phyloP scores from a whole-genome alignment of 2,113 vertebrate species.

The Baryphthengus martii region DNA sequence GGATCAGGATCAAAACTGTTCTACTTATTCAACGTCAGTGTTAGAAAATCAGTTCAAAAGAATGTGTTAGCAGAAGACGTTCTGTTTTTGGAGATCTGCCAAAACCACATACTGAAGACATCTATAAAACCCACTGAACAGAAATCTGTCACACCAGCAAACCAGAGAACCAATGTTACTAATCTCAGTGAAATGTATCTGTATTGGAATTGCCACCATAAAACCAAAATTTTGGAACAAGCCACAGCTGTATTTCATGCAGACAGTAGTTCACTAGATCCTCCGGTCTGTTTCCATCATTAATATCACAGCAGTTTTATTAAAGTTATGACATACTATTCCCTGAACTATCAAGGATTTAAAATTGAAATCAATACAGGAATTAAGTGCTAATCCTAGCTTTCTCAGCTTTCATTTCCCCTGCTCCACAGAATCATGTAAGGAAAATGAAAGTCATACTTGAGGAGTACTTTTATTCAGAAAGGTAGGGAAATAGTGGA shows the following conservation, averaged over 20 bases:
- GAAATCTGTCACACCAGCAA: background rate
- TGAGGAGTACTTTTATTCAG: background rate
- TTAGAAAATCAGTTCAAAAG: background rate
- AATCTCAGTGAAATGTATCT: background rate
- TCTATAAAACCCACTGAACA: background rate
- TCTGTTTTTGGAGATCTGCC: background rate
- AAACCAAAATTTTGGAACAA: background rate
- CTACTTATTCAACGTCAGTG: background rate
- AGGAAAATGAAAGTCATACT: background rate
- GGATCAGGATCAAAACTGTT: background rate
- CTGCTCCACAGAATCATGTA: background rate
- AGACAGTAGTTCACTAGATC: background rate
- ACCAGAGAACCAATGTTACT: background rate
- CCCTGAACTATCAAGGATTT: background rate
- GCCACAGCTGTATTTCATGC: background rate
- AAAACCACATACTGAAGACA: background rate
- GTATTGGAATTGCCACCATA: background rate
- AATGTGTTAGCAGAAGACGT: background rate
- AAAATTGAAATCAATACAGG: background rate
- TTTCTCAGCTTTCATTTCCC: constrained; percentile 4
- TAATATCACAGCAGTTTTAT: background rate
- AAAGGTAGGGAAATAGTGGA: background rate
- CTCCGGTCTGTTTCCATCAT: background rate
- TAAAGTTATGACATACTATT: background rate
- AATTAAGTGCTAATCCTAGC: background rate